Base-by-base conservation (phyloP, 2,797 vertebrate genomes). In the Cottoperca gobio region DNA sequence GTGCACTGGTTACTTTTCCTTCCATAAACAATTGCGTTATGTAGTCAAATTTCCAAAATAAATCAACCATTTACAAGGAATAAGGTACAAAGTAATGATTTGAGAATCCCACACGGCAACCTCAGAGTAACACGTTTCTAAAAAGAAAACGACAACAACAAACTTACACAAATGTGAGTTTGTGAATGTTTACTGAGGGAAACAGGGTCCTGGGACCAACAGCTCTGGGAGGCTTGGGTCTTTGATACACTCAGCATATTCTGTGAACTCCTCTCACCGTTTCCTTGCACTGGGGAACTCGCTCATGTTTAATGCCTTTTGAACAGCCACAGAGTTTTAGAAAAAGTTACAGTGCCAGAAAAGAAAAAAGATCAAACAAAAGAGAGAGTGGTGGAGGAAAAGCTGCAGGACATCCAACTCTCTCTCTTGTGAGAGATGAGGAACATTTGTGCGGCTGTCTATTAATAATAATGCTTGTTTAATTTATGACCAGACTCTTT, bases 271-370 rank as follows among this genome's bases (percentile, higher is more conserved):
- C 80, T 84, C 73, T 82, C 71, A 62, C 75, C 28, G 40, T 76
- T 90, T 89, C 84, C 85, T 52, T 70, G 63, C 86, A 78, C 71
- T 55, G 73, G 82, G 80, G 82, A 85, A 75, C 73, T 57, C 9
- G 42, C 84, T 93, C 89, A 92, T 92, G 89, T 92, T 91, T 93
- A 92, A 94, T 92, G 91, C 88, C 70, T 89, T 93, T 91, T 91
- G 88, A 93, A 90, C 70, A 78, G 68, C 50, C 42, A 21, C 73
- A 77, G 58, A 79, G 79, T 91, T 91, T 85, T 60, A 77, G 70
- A 53, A 78, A 79, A 85, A 85, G 85, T 80, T 84, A 74, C 76
- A 76, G 74, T 62, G 82, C 89, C 84, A 89, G 82, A 78, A 79
- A 78, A 82, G 73, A 69, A 63, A 37, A 49, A 79, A 86, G 87